Evolutionary conservation across 1,140 invertebrate species (phyloP).

Genomic region (Eulimnadia texana): DNA sequence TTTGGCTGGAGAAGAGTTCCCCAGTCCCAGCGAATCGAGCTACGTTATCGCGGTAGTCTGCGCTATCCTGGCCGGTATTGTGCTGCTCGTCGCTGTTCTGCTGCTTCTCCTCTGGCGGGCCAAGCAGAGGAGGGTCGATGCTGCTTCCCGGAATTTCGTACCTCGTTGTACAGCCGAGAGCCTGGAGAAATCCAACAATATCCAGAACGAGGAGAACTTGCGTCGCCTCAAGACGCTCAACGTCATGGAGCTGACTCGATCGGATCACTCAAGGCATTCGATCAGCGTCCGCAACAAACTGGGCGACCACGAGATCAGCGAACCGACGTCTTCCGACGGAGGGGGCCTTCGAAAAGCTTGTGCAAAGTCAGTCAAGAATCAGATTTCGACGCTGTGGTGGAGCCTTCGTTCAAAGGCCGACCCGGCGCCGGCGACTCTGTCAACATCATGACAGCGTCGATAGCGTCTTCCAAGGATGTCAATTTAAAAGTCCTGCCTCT

Average conservation of each 20-base stretch:
- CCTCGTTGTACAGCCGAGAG: slow-evolving; percentile 24
- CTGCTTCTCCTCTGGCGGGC: slow-evolving; percentile 14
- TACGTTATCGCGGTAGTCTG: slow-evolving; percentile 7
- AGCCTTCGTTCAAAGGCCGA: background rate
- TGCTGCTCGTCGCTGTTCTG: slow-evolving; percentile 19
- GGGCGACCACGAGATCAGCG: background rate
- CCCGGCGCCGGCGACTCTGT: no score
- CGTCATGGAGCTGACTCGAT: slow-evolving; percentile 13
- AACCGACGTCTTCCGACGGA: background rate
- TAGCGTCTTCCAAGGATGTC: background rate
- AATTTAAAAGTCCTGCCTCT: slow-evolving; percentile 6
- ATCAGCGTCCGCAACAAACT: slow-evolving; percentile 7
- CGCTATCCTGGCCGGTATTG: slow-evolving; percentile 13
- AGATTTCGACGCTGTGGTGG: slow-evolving; percentile 3
- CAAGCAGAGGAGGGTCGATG: slow-evolving; percentile 26
- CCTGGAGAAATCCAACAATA: slow-evolving; percentile 64
- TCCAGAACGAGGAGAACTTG: slow-evolving; percentile 78
- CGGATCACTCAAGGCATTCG: slow-evolving; percentile 1
- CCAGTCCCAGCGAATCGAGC: background rate
- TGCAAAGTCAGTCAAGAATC: slow-evolving; percentile 7
- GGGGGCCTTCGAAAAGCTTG: background rate
- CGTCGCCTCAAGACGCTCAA: slow-evolving; percentile 35
- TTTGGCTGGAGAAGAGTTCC: slow-evolving; percentile 37
- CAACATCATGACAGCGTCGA: background rate
- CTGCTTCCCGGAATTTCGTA: slow-evolving; percentile 26